phyloP scores from a whole-genome alignment of 2,888 invertebrate species.

The Lacanobia oleracea region DNA sequence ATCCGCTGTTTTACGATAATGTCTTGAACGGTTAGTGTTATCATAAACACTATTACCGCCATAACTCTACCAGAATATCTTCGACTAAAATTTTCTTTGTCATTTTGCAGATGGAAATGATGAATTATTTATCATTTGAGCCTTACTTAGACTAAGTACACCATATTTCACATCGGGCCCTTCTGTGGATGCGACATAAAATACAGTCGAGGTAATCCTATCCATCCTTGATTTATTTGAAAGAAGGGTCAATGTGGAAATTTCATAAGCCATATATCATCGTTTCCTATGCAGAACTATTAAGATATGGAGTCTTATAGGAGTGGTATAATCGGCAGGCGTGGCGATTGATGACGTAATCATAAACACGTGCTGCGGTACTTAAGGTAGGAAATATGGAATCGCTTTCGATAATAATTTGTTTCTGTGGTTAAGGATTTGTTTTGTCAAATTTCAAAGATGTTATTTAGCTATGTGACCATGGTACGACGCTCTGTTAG shows the following conservation, averaged over 20 bases:
- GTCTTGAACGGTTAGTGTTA: conserved; percentile 58
- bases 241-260: conserved; percentile 86
- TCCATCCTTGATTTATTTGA: conserved; percentile 88
- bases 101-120: conserved; percentile 82
- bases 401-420: conserved; percentile 40
- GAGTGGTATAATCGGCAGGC: conserved; percentile 30
- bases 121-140: conserved; percentile 88
- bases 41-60: conserved; percentile 70
- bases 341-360: conserved; percentile 47
- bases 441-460: conserved; percentile 6
- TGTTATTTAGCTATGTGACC: background rate
- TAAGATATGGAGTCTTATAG: conserved; percentile 64
- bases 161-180: conserved; percentile 87
- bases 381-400: conserved; percentile 28
- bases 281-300: conserved; percentile 78
- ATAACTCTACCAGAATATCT: conserved; percentile 72
- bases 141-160: conserved; percentile 88
- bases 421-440: conserved; percentile 14
- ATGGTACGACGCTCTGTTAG: background rate
- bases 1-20: conserved; percentile 64
- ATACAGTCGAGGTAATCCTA: conserved; percentile 88
- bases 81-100: conserved; percentile 77
- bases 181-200: conserved; percentile 88
- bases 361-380: conserved; percentile 40
- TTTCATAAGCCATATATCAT: conserved; percentile 85